Percentiles rank a stretch among this genome's conserved stretches.
phyloP scores from a whole-genome alignment of 2,888 invertebrate species.

The Protula sp. region DNA sequence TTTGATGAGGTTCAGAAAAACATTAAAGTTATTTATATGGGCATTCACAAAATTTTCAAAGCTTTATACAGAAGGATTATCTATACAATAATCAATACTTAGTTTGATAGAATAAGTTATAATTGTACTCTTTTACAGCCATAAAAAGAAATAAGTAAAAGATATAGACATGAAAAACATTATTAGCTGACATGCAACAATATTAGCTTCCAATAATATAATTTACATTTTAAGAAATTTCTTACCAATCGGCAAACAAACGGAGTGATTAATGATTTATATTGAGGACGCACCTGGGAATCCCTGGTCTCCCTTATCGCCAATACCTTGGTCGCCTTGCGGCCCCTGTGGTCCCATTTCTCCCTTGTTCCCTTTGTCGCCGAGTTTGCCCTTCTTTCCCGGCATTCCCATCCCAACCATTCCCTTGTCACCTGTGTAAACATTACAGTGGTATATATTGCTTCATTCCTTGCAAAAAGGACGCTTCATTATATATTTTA shows the following conservation, averaged over 20 bases:
- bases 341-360: constrained; percentile 5
- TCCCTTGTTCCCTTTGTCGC: constrained; percentile 10
- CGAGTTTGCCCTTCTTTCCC: constrained; percentile 8
- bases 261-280: neutral
- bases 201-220: too few relatives aligned
- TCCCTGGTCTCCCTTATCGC: neutral
- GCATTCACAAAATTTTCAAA: too few relatives aligned
- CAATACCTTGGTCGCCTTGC: neutral
- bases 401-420: constrained; percentile 4
- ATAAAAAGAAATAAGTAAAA: neutral
- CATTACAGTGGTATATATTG: neutral
- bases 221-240: too few relatives aligned
- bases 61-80: neutral
- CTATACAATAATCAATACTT: neutral
- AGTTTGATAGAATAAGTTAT: too few relatives aligned
- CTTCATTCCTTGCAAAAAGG: too few relatives aligned
- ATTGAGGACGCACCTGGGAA: neutral
- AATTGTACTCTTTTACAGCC: too few relatives aligned
- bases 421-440: constrained; percentile 6
- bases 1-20: too few relatives aligned
- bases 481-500: too few relatives aligned
- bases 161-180: neutral
- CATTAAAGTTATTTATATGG: too few relatives aligned
- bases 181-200: neutral
- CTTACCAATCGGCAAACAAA: too few relatives aligned